Base-by-base conservation (phyloP, 2,797 vertebrate genomes). In the Chelon labrosus region DNA sequence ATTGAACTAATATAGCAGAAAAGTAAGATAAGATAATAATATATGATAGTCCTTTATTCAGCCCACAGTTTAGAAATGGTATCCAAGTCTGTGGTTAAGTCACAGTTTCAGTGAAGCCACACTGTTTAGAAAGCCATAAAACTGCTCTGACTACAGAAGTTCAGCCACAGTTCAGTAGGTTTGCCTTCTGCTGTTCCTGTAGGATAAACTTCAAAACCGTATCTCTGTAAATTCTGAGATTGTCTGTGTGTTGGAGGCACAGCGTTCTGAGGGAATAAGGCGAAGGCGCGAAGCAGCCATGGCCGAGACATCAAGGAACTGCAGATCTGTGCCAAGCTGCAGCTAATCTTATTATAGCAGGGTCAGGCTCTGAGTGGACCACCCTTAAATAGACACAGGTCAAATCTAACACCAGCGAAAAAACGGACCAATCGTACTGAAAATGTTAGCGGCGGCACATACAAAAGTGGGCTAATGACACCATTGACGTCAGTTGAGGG, bases 291-390 rank as follows among this genome's bases (percentile, higher is more conserved):
- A 57, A 44, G 16, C 42, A 44, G 42, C 42, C 13, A 20, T 31
- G 62, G 68, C 62, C 71, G 69, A 74, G 67, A 83, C 73, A 72
- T 80, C 75, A 84, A 77, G 71, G 71, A 54, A 66, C 61, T 0
- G 44, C 41, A 16, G 53, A 70, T 63, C 62, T 85, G 83, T 60
- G 81, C 76, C 87, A 82, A 90, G 73, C 70, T 73, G 71, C 20
- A 69, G 63, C 17, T 91, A 88, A 91, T 90, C 88, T 82, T 72
- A 79, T 90, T 86, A 84, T 64, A 82, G 35, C 39, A 38, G 70
- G 50, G 83, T 82, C 78, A 72, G 37, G 17, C 25, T 56, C 19
- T 64, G 20, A 42, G 51, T 41, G 74, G 81, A 88, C 86, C 81
- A 84, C 84, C 61, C 78, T 74, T 80, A 81, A 80, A 84, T 83